These are phyloP conservation scores for Petrocephalus schoutedeni DNA, from an alignment of 2,797 vertebrate species.

Conservation along the genomic window DNA sequence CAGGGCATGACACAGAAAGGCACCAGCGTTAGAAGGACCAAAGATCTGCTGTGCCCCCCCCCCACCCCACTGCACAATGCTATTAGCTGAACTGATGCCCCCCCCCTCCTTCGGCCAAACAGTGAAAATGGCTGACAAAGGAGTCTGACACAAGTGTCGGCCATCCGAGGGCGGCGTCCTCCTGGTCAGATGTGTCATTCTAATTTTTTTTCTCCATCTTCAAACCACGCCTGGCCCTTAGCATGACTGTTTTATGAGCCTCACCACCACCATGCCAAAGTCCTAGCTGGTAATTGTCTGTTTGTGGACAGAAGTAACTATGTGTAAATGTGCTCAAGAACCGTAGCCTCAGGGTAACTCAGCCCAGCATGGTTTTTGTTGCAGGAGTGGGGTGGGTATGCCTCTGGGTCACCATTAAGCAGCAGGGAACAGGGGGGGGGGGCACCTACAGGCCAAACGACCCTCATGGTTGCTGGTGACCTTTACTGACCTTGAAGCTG, in stretches of 20 bases:
- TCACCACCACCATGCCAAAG: neutral
- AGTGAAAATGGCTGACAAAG: too few relatives aligned
- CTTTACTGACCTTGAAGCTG: neutral
- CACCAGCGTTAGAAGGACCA: neutral
- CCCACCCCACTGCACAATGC: neutral
- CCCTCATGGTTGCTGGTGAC: neutral
- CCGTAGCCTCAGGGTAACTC: neutral
- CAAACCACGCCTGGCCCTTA: neutral
- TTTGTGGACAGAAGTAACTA: neutral
- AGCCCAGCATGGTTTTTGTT: neutral
- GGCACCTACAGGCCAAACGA: neutral
- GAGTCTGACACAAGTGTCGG: too few relatives aligned
- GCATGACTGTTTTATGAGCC: neutral
- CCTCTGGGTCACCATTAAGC: neutral
- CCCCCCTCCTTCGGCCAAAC: too few relatives aligned
- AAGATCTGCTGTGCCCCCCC: neutral
- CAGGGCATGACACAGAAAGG: conserved; percentile 2
- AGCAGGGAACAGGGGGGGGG: neutral
- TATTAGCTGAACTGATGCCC: too few relatives aligned
- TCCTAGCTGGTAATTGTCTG: neutral
- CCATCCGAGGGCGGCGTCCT: too few relatives aligned
- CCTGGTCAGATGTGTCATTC: too few relatives aligned
- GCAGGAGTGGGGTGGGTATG: neutral
- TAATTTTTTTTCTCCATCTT: too few relatives aligned
- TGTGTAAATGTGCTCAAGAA: neutral